Percentiles rank a stretch among this genome's conserved stretches.
Conservation (phyloP, 2,888 invertebrate genomes). For the Rotaria sp. region DNA sequence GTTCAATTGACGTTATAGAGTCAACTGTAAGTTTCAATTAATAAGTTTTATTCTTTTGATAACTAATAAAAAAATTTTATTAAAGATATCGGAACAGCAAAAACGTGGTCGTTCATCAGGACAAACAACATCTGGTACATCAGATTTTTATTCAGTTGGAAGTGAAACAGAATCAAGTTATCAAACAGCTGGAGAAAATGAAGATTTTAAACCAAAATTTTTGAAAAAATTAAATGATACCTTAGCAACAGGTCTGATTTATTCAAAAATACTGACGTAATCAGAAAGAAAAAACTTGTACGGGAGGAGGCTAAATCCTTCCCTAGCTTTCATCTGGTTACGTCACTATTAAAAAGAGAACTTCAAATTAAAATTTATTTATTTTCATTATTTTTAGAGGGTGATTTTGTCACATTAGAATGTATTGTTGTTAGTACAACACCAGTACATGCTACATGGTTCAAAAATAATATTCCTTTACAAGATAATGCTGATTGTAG, state of each 20-base stretch:
- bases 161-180: constrained; percentile 37
- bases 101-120: constrained; percentile 24
- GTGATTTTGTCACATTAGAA: constrained; percentile 17
- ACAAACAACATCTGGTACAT: constrained; percentile 18
- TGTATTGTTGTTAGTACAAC: constrained; percentile 21
- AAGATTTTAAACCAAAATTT: constrained; percentile 39
- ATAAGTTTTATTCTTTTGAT: background rate
- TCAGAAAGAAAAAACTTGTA: background rate
- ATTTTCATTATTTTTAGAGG: background rate
- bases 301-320: too few species aligned
- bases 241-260: background rate
- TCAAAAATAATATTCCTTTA: constrained; percentile 31
- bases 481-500: constrained; percentile 35
- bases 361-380: too few species aligned
- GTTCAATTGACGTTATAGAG: background rate
- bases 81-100: background rate
- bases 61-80: background rate
- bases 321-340: too few species aligned
- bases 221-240: constrained; percentile 36
- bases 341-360: too few species aligned
- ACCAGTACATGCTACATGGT: constrained; percentile 30
- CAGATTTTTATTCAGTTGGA: constrained; percentile 39
- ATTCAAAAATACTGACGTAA: too few species aligned
- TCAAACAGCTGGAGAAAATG: constrained; percentile 40
- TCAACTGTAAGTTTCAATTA: background rate